These are phyloP conservation scores for Macrobrachium rosenbergii DNA, from an alignment of 1,140 invertebrate species.

Conservation along the genomic window DNA sequence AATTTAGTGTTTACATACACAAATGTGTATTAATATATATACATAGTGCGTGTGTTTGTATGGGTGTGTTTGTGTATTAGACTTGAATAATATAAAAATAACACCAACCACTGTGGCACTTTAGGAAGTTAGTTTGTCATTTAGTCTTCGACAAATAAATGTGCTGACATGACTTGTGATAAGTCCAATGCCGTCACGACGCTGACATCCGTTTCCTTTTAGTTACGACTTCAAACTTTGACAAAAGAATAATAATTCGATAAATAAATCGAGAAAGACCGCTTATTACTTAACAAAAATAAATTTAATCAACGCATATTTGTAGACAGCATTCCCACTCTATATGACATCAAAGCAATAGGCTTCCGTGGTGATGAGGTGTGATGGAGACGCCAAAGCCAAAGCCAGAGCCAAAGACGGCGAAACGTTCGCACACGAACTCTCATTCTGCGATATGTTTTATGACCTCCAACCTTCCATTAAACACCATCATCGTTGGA, in stretches of 20 bases:
- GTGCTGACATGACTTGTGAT: constrained; percentile 43
- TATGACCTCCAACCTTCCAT: constrained; percentile 56
- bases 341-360: background rate
- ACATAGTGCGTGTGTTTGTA: too few relatives aligned
- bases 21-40: too few relatives aligned
- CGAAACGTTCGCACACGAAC: constrained; percentile 44
- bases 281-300: too few relatives aligned
- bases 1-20: too few relatives aligned
- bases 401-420: constrained; percentile 47
- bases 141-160: constrained; percentile 38
- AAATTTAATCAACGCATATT: too few relatives aligned
- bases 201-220: constrained; percentile 22
- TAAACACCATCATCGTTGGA: constrained; percentile 58
- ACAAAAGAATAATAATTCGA: background rate
- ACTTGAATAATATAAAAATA: background rate
- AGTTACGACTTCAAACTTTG: background rate
- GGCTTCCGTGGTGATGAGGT: background rate
- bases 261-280: too few relatives aligned
- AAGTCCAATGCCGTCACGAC: constrained; percentile 53
- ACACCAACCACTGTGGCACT: background rate
- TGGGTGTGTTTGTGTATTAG: too few relatives aligned
- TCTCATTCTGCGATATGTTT: constrained; percentile 61
- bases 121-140: constrained; percentile 34
- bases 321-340: too few relatives aligned
- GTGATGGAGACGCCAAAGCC: background rate